Percentiles rank a stretch among this genome's conserved stretches.
Evolutionary conservation across 2,797 vertebrate species (phyloP).

Genomic region (Amphiprion clarkii): DNA sequence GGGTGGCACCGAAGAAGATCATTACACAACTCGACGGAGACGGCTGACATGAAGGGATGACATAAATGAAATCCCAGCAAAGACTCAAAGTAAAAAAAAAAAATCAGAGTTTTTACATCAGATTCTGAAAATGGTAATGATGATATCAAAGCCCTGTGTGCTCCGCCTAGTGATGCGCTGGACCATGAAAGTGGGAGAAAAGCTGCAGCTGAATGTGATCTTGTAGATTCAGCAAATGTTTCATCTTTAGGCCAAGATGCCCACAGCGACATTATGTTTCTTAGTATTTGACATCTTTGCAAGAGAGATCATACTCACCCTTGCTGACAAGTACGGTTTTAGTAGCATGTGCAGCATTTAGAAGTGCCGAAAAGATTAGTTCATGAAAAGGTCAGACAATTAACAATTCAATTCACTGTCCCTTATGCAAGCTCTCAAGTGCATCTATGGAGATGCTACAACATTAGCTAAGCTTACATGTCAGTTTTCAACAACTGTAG

Average conservation of each 20-base stretch:
- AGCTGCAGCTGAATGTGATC: neutral
- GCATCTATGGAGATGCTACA: too few species aligned
- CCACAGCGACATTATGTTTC: neutral
- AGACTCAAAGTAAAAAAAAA: neutral
- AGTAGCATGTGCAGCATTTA: neutral
- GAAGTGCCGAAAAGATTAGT: neutral
- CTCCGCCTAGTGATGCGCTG: neutral
- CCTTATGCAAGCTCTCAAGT: too few species aligned
- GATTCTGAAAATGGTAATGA: constrained; percentile 1
- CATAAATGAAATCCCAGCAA: constrained; percentile 30
- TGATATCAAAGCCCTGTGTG: neutral
- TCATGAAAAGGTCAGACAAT: neutral
- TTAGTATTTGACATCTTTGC: neutral
- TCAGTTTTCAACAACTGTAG: too few species aligned
- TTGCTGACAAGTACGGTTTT: neutral
- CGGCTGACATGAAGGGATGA: constrained; percentile 6
- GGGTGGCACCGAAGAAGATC: constrained; percentile 15
- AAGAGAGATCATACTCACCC: neutral
- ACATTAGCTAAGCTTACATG: too few species aligned
- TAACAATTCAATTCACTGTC: neutral
- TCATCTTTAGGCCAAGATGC: neutral
- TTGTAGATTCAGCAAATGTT: constrained; percentile 14
- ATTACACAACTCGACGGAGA: constrained; percentile 9
- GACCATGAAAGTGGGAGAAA: constrained; percentile 9
- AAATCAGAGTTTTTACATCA: constrained; percentile 1